Percentiles rank a stretch among this genome's conserved stretches.
Conservation (phyloP, 1,140 invertebrate species). For the Pachypeltis micranthus region DNA sequence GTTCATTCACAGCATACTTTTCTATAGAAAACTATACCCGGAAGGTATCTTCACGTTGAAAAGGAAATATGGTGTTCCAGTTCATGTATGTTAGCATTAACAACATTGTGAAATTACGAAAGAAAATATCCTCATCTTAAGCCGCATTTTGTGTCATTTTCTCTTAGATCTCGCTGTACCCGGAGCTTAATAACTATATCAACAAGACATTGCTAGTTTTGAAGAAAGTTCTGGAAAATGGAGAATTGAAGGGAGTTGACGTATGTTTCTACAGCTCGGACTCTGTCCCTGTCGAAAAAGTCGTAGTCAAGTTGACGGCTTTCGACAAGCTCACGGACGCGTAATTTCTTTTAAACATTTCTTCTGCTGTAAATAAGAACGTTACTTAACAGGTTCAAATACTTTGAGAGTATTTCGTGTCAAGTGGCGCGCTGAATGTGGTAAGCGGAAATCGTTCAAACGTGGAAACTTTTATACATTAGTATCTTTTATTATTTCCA, state of each 20-base stretch:
- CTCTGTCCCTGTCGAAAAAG: slow-evolving; percentile 38
- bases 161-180: slow-evolving; percentile 38
- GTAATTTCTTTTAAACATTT: background rate
- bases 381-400: background rate
- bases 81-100: slow-evolving; percentile 32
- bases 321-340: background rate
- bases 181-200: slow-evolving; percentile 46
- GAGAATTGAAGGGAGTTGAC: slow-evolving; percentile 33
- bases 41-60: slow-evolving; percentile 43
- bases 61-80: slow-evolving; percentile 43
- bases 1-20: slow-evolving; percentile 45
- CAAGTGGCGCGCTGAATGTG: no score
- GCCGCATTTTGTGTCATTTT: background rate
- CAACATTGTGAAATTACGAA: background rate
- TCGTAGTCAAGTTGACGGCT: slow-evolving; percentile 40
- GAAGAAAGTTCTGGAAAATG: slow-evolving; percentile 36
- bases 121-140: background rate
- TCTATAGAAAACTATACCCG: slow-evolving; percentile 44
- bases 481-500: background rate
- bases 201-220: slow-evolving; percentile 39
- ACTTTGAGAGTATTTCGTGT: background rate
- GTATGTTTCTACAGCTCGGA: slow-evolving; percentile 36
- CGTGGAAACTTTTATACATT: background rate
- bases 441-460: background rate
- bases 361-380: background rate